Conservation (phyloP, 2,113 vertebrate species). For the Entomyzon cyanotis region DNA sequence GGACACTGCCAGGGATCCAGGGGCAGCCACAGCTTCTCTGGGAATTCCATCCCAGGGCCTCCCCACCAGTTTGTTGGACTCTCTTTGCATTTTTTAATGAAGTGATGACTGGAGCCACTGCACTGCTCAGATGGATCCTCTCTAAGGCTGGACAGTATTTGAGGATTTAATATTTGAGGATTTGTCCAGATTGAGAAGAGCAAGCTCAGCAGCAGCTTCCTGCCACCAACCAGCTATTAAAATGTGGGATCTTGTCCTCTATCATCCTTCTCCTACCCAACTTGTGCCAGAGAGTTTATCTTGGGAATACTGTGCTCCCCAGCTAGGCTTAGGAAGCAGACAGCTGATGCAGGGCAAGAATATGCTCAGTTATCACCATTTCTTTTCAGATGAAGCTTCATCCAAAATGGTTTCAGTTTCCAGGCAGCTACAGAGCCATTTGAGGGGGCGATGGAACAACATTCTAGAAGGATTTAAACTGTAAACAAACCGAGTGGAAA, state of each 20-base stretch:
- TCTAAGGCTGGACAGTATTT: not conserved
- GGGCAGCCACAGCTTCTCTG: not conserved
- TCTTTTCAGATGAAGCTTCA: not conserved
- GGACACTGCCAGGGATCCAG: not conserved
- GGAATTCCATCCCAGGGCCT: not conserved
- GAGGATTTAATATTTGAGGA: no score
- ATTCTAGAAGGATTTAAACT: not conserved
- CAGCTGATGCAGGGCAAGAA: slow-evolving; percentile 24
- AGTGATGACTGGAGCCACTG: not conserved
- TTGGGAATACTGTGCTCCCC: slow-evolving; percentile 42
- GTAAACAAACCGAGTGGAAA: not conserved
- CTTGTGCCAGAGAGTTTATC: slow-evolving; percentile 27
- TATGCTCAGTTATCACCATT: not conserved
- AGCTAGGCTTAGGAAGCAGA: slow-evolving; percentile 35
- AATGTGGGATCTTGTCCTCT: not conserved
- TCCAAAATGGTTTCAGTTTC: slow-evolving; percentile 45
- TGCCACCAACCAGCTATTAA: not conserved
- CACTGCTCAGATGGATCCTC: not conserved
- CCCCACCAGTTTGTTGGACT: not conserved
- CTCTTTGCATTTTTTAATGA: not conserved
- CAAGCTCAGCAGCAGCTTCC: not conserved
- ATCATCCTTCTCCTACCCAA: not conserved
- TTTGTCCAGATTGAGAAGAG: not conserved
- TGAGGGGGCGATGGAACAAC: not conserved
- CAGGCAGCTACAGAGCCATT: not conserved